Evolutionary conservation across 2,113 vertebrate genomes (phyloP).

Genomic region (Falcunculus frontatus): DNA sequence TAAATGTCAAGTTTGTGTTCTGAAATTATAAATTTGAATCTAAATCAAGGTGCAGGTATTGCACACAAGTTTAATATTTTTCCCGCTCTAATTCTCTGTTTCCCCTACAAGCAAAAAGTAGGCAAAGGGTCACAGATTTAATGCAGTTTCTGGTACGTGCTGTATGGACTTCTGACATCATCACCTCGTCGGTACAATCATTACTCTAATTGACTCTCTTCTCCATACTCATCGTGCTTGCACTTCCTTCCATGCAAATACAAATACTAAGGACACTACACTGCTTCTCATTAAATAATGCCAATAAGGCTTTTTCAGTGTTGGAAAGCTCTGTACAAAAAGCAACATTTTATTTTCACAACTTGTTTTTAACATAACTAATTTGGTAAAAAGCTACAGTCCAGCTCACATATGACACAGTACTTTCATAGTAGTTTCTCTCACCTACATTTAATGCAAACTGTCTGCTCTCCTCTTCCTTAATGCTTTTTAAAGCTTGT

Average conservation of each 20-base stretch:
- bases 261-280: neutral
- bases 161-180: neutral
- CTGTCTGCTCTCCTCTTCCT: neutral
- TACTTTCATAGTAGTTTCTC: neutral
- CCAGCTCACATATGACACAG: neutral
- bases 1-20: neutral
- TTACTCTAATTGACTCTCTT: neutral
- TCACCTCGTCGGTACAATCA: neutral
- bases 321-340: neutral
- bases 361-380: neutral
- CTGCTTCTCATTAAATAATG: neutral
- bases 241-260: neutral
- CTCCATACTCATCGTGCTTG: neutral
- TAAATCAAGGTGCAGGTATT: neutral
- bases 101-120: neutral
- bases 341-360: neutral
- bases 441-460: neutral
- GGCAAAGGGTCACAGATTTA: neutral
- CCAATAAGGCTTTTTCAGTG: neutral
- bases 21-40: neutral
- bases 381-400: neutral
- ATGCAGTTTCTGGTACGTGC: neutral
- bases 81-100: neutral
- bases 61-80: neutral
- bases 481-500: neutral